Conservation (phyloP, 2,888 invertebrate species). For the Phytoseiulus persimilis region DNA sequence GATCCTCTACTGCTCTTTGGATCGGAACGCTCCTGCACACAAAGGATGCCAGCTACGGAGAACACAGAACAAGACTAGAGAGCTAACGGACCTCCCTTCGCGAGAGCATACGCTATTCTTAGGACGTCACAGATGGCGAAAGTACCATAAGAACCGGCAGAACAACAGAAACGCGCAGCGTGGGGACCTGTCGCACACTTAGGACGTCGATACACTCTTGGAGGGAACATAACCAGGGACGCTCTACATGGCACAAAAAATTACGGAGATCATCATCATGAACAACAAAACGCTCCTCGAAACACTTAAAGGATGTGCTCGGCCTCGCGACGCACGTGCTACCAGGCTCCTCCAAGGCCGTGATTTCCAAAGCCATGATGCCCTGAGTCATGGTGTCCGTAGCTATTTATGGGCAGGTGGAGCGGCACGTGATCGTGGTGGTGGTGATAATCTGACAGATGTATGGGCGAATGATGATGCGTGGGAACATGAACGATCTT, state of each 20-base stretch:
- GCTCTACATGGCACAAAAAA: neutral
- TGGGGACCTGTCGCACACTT: neutral
- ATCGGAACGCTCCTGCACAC: neutral
- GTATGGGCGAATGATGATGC: neutral
- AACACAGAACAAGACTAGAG: too few species aligned
- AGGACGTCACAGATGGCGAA: neutral
- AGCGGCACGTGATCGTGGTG: neutral
- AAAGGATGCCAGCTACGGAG: neutral
- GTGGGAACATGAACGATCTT: neutral
- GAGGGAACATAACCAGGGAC: neutral
- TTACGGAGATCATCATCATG: neutral
- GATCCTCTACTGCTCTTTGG: neutral
- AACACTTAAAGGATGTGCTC: neutral
- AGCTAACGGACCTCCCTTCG: too few species aligned
- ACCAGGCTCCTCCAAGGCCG: neutral
- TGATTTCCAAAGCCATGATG: neutral
- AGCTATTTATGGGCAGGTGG: neutral
- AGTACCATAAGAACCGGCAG: neutral
- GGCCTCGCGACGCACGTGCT: neutral
- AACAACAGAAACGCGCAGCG: neutral
- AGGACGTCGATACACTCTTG: neutral
- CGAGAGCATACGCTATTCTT: too few species aligned
- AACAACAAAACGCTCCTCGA: neutral
- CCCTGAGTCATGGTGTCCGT: neutral
- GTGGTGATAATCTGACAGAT: neutral